phyloP scores from a whole-genome alignment of 2,888 invertebrate genomes.

The Tetragnatha montana region DNA sequence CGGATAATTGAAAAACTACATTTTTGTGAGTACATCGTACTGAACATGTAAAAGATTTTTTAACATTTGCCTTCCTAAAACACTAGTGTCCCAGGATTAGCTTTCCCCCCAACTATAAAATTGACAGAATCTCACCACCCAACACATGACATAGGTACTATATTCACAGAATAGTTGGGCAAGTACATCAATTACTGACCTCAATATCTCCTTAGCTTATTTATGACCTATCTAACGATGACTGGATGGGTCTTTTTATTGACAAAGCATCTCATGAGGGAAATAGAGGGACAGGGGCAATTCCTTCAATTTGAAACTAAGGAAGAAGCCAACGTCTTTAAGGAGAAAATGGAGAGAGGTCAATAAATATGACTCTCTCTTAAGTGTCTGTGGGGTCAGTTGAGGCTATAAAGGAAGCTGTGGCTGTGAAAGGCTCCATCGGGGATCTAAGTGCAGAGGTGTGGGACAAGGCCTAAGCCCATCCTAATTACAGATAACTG shows the following conservation, averaged over 20 bases:
- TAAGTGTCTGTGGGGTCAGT: slow-evolving; percentile 47
- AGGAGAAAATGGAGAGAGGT: slow-evolving; percentile 50
- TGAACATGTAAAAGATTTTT: too few relatives aligned
- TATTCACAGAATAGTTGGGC: neutral
- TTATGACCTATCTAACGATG: neutral
- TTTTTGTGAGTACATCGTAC: too few relatives aligned
- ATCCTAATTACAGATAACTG: slow-evolving; percentile 61
- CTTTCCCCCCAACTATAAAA: neutral
- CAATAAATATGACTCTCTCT: slow-evolving; percentile 61
- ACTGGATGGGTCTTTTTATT: neutral
- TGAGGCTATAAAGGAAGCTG: slow-evolving; percentile 54
- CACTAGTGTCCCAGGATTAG: too few relatives aligned
- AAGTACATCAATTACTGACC: neutral
- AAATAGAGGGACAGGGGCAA: slow-evolving; percentile 9
- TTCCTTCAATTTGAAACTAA: slow-evolving; percentile 57
- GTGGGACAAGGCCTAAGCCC: slow-evolving; percentile 27
- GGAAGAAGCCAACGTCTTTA: slow-evolving; percentile 13
- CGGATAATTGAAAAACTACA: too few relatives aligned
- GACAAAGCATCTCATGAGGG: neutral
- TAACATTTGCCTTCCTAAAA: too few relatives aligned
- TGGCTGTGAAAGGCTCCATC: slow-evolving; percentile 45
- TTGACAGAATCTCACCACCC: neutral
- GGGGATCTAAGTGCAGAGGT: slow-evolving; percentile 46
- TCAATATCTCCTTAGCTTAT: neutral
- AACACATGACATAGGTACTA: neutral